phyloP scores from a whole-genome alignment of 2,888 invertebrate genomes.

The Sipunculus nudus region DNA sequence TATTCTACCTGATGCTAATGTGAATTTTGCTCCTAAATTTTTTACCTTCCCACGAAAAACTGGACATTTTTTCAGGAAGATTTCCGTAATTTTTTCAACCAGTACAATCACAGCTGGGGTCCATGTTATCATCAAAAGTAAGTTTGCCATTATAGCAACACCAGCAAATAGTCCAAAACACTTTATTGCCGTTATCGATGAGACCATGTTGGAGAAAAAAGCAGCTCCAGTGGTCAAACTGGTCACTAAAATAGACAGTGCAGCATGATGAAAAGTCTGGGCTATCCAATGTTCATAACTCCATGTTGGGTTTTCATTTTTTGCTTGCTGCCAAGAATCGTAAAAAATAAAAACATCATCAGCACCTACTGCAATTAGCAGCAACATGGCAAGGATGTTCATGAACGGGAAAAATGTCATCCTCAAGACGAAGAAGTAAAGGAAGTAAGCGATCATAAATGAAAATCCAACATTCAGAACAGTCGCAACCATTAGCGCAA shows the following conservation, averaged over 20 bases:
- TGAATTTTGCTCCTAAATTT: too few species aligned
- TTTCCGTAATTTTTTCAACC: too few species aligned
- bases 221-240: constrained; percentile 92
- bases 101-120: constrained; percentile 74
- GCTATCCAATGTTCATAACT: neutral
- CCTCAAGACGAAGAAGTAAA: constrained; percentile 84
- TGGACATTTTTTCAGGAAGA: too few species aligned
- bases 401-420: constrained; percentile 10
- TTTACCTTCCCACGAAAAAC: too few species aligned
- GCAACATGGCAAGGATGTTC: neutral
- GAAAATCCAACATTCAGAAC: constrained; percentile 24
- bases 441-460: constrained; percentile 68
- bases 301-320: neutral
- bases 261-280: neutral
- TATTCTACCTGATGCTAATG: neutral
- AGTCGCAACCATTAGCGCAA: constrained; percentile 28
- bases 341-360: neutral
- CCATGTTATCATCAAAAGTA: constrained; percentile 87
- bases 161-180: constrained; percentile 79
- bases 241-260: constrained; percentile 71
- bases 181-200: constrained; percentile 88
- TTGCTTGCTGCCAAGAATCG: constrained; percentile 1
- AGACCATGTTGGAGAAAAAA: constrained; percentile 87
- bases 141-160: constrained; percentile 87
- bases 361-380: neutral